Percentiles rank a stretch among this genome's conserved stretches.
These are phyloP conservation scores for Drosophila formosana DNA, from an alignment of 2,888 invertebrate genomes.

Conservation along the genomic window DNA sequence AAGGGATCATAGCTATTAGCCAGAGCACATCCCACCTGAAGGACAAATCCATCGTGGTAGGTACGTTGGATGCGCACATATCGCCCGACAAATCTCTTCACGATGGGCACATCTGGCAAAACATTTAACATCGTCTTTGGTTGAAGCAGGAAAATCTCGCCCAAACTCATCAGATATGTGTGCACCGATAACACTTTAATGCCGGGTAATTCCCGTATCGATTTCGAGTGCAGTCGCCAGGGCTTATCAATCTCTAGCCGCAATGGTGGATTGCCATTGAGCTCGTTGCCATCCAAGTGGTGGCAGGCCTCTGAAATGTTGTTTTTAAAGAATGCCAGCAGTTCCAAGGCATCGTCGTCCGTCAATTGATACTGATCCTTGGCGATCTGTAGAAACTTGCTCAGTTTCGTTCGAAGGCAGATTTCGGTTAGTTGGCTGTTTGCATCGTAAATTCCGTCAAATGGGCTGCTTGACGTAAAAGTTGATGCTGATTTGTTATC, in stretches of 20 bases:
- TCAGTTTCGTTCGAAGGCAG: neutral
- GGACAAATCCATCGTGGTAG: neutral
- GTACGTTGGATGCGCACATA: slow-evolving; percentile 44
- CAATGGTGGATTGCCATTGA: slow-evolving; percentile 1
- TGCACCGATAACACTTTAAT: neutral
- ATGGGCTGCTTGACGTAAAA: neutral
- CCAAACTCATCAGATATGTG: neutral
- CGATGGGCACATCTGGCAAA: neutral
- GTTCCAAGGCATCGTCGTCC: slow-evolving; percentile 33
- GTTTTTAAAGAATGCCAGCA: slow-evolving; percentile 32
- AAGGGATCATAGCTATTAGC: neutral
- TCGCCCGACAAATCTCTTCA: slow-evolving; percentile 2
- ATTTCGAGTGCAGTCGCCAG: slow-evolving; percentile 25
- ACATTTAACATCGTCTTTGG: neutral
- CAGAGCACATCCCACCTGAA: slow-evolving; percentile 23
- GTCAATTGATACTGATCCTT: slow-evolving; percentile 25
- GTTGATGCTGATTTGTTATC: neutral
- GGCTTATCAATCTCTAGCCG: slow-evolving; percentile 37
- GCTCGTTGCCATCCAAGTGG: slow-evolving; percentile 1
- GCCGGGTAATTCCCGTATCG: slow-evolving; percentile 22
- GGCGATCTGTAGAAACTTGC: slow-evolving; percentile 17
- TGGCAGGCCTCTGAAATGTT: slow-evolving; percentile 1
- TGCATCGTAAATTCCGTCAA: slow-evolving; percentile 17
- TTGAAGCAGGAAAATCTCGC: neutral
- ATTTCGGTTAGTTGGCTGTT: neutral